Conservation (phyloP, 2,888 invertebrate genomes). For the Nomada lathburiana region DNA sequence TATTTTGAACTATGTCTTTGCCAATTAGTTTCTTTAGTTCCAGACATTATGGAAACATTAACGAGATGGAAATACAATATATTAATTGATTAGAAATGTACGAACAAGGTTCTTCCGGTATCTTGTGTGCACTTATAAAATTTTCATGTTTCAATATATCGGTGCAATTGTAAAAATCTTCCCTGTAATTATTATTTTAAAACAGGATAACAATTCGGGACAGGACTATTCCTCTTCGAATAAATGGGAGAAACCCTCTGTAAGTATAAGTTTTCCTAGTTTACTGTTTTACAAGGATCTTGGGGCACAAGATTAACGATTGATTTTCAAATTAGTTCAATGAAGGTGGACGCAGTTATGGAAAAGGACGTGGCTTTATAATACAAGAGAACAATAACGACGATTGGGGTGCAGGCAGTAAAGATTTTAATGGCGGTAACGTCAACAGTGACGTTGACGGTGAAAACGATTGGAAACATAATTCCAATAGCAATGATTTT, state of each 20-base stretch:
- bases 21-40: no score
- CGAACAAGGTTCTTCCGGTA: no score
- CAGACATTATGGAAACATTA: no score
- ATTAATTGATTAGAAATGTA: no score
- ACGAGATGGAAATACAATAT: no score
- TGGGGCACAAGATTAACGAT: neutral
- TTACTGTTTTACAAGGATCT: neutral
- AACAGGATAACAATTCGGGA: conserved; percentile 18
- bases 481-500: neutral
- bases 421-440: neutral
- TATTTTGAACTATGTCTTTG: no score
- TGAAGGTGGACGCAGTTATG: conserved; percentile 59
- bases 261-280: conserved; percentile 8
- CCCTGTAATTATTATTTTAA: no score
- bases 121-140: no score
- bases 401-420: neutral
- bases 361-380: conserved; percentile 75
- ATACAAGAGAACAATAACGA: conserved; percentile 45
- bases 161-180: no score
- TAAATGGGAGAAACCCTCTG: neutral
- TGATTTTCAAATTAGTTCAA: conserved; percentile 56
- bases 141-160: no score
- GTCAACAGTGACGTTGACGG: conserved; percentile 13
- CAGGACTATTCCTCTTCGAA: neutral
- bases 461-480: conserved; percentile 17